A percentile compares a stretch with the other conserved stretches of the same genome.
These are phyloP conservation scores for Emmelina monodactyla DNA, from an alignment of 2,888 invertebrate genomes.

Conservation along the genomic window DNA sequence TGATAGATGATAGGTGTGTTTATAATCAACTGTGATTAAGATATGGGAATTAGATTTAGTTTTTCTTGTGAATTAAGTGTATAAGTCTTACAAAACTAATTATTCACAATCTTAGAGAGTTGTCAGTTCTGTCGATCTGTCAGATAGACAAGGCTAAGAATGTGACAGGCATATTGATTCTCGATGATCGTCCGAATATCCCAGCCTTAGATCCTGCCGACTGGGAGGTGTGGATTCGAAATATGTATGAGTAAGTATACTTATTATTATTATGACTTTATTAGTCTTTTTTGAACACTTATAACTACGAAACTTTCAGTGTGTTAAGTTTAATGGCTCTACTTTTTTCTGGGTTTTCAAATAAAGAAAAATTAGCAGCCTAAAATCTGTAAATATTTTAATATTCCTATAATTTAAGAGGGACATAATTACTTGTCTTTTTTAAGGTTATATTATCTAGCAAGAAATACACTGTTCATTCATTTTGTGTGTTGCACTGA, in stretches of 20 bases:
- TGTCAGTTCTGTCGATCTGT: constrained; percentile 57
- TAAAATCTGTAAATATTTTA: too few species aligned
- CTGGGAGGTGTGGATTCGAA: constrained; percentile 60
- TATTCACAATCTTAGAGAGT: constrained; percentile 33
- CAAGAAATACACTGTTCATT: constrained; percentile 67
- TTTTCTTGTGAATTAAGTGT: too few species aligned
- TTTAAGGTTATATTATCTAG: constrained; percentile 38
- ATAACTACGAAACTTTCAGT: too few species aligned
- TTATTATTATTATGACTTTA: too few species aligned
- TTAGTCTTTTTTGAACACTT: too few species aligned
- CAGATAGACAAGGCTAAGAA: constrained; percentile 44
- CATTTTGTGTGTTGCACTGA: constrained; percentile 64
- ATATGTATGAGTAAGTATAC: constrained; percentile 41
- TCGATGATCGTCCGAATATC: constrained; percentile 63
- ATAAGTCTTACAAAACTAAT: background rate
- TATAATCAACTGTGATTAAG: constrained; percentile 1
- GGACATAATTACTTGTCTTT: too few species aligned
- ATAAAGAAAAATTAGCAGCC: too few species aligned
- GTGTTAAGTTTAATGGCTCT: too few species aligned
- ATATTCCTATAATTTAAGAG: too few species aligned
- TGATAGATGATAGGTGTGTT: too few species aligned
- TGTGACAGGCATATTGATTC: constrained; percentile 42
- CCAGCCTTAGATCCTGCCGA: constrained; percentile 56
- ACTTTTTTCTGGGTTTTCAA: constrained; percentile 4
- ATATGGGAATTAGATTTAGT: too few species aligned